These are phyloP conservation scores for Zosterops borbonicus DNA, from an alignment of 2,113 vertebrate genomes.

Conservation along the genomic window DNA sequence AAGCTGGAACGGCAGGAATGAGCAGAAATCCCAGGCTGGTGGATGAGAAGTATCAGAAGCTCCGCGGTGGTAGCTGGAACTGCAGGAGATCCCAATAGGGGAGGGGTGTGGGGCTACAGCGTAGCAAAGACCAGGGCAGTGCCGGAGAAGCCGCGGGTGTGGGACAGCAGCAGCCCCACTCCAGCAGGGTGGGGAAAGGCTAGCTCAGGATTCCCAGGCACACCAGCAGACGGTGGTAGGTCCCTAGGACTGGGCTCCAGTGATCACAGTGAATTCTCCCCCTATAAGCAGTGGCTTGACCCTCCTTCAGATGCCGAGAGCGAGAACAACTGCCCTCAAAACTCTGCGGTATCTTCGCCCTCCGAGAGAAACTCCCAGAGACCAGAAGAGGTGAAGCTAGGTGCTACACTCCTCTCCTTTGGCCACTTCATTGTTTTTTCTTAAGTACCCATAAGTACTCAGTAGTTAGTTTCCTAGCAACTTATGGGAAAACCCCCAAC, in stretches of 20 bases:
- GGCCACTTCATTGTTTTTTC: neutral
- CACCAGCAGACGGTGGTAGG: neutral
- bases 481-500: neutral
- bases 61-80: too few species aligned
- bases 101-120: too few species aligned
- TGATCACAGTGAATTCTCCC: neutral
- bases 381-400: neutral
- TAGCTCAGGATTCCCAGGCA: neutral
- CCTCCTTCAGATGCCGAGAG: neutral
- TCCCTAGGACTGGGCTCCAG: neutral
- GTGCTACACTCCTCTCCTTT: neutral
- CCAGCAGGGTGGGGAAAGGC: neutral
- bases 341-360: neutral
- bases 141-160: neutral
- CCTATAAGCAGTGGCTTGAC: neutral
- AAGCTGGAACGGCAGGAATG: too few species aligned
- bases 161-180: neutral
- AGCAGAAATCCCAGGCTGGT: too few species aligned
- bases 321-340: neutral
- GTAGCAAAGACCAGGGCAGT: neutral
- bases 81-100: too few species aligned
- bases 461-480: neutral
- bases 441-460: neutral
- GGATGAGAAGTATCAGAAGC: too few species aligned
- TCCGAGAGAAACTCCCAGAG: neutral